Base-by-base conservation (phyloP, 2,888 invertebrate species). In the Julus scandinavius region DNA sequence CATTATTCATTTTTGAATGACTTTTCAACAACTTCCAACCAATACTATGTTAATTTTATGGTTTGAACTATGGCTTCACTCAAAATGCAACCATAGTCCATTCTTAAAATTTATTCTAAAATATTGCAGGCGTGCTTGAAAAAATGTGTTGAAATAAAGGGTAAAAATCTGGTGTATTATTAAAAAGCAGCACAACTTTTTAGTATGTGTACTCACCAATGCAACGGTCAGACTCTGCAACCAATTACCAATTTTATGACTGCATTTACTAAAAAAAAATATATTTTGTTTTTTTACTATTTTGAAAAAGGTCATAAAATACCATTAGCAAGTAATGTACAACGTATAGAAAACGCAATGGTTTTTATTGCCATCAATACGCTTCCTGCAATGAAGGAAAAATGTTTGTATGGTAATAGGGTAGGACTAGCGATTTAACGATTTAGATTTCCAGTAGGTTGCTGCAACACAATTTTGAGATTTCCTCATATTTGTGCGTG, bases 401-500 rank as follows among this genome's bases (percentile, higher is more conserved):
- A 72, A 17, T 72, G 72, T 72, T 72, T 29, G 72, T 17, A 72
- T 72, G 72, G 72, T 72, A 72, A 72, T 72, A 72, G 5, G 72
- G 72, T 72, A 72, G 72, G 72, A 72, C 72, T 72, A 72, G 63
- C 63, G 63, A 63, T 63, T 63, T 72, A 72, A 29, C 72, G 41
- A 45, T 45, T 45, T 45, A 45, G 41, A 2, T 45, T 72, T 29
- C 20, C 72, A 29, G 29, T 29, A 9, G 72, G 6, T 4, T 72
- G 72, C 72, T 2, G 72, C 72, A 41, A 85, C 45, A 13, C 85
- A 85, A 41, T 85, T 85, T 72, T 85, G 20, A 85, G 85, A 85
- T 85, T 85, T 85, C 11, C 85, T 85, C 49, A 85, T 45, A 85
- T 85, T 85, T 85, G 85, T 41, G 49, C 49, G 85, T 85, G 45